phyloP scores from a whole-genome alignment of 1,140 invertebrate species.

The Cydia strobilella region DNA sequence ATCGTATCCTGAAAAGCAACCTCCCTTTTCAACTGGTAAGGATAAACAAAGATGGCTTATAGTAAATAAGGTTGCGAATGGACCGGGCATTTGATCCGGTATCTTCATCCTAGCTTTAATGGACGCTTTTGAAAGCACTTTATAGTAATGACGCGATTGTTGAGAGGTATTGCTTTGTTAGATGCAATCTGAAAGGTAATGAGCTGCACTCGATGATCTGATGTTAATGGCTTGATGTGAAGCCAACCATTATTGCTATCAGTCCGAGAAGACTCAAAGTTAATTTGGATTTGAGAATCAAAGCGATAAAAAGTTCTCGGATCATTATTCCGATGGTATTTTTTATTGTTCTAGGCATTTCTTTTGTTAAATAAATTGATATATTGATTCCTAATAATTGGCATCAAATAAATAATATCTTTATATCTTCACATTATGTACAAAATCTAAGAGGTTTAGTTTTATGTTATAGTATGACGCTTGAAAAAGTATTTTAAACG shows the following conservation, averaged over 20 bases:
- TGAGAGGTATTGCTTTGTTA: constrained; percentile 32
- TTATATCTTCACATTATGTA: too few species aligned
- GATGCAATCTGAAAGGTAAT: constrained; percentile 32
- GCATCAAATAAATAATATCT: too few species aligned
- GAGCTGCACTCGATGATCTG: constrained; percentile 24
- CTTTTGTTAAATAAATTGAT: too few species aligned
- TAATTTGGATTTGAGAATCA: not conserved
- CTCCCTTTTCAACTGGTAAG: not conserved
- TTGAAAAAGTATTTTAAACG: too few species aligned
- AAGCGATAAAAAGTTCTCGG: not conserved
- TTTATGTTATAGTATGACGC: too few species aligned
- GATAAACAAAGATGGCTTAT: not conserved
- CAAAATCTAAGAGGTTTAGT: too few species aligned
- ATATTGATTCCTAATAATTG: too few species aligned
- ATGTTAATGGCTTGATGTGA: not conserved
- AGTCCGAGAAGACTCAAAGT: not conserved
- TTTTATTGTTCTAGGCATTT: too few species aligned
- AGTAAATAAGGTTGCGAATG: not conserved
- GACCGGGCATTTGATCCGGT: constrained; percentile 29
- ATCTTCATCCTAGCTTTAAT: constrained; percentile 28
- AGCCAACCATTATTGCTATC: not conserved
- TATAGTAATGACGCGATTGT: constrained; percentile 32
- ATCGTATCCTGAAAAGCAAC: not conserved
- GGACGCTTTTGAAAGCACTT: constrained; percentile 32
- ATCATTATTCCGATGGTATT: too few species aligned